These are phyloP conservation scores for Clepsis dumicolana DNA, from an alignment of 2,888 invertebrate species.

Conservation along the genomic window DNA sequence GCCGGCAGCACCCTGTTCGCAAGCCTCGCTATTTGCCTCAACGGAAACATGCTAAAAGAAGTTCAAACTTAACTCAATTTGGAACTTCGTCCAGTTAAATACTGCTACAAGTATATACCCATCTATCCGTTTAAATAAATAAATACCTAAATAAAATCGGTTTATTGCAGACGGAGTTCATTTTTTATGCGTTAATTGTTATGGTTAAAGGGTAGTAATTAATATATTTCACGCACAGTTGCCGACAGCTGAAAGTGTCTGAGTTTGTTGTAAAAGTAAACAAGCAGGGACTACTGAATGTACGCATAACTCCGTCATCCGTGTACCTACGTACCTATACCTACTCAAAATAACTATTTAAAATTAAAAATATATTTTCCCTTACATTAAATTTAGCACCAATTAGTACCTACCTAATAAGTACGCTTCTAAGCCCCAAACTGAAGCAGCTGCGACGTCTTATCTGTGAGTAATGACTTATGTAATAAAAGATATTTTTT, in stretches of 20 bases:
- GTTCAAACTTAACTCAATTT: background rate
- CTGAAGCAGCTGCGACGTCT: background rate
- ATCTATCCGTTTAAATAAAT: too few species aligned
- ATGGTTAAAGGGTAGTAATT: too few species aligned
- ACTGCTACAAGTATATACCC: too few species aligned
- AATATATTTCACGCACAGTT: too few species aligned
- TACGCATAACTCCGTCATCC: background rate
- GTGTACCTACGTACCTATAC: background rate
- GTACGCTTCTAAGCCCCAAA: background rate
- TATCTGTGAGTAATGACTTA: background rate
- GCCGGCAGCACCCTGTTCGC: background rate
- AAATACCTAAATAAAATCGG: too few species aligned
- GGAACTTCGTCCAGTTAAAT: too few species aligned
- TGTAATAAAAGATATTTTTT: background rate
- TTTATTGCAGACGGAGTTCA: too few species aligned
- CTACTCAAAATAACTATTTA: background rate
- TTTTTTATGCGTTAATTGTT: too few species aligned
- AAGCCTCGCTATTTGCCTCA: background rate
- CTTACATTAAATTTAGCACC: background rate
- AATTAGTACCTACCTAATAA: background rate
- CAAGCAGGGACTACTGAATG: too few species aligned
- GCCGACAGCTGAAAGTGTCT: too few species aligned
- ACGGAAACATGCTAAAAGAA: slow-evolving; percentile 1
- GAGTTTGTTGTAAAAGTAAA: too few species aligned
- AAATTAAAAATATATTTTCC: background rate